Evolutionary conservation across 2,113 vertebrate species (phyloP).

Genomic region (Equus przewalskii): DNA sequence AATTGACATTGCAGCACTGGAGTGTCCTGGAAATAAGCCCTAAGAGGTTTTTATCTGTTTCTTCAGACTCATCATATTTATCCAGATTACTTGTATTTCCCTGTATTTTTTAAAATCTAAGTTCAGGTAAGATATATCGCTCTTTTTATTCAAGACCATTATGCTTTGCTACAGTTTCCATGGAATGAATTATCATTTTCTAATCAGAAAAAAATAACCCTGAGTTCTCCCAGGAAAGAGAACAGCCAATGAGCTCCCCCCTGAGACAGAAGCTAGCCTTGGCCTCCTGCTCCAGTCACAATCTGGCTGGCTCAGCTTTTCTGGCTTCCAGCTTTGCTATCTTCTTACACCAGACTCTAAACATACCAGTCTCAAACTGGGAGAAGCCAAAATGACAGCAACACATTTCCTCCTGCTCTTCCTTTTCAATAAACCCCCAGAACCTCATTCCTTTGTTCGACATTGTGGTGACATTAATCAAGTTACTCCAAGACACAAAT

Average conservation of each 20-base stretch:
- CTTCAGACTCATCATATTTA: background rate
- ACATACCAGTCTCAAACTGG: conserved; percentile 64
- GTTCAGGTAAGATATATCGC: background rate
- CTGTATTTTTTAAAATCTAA: background rate
- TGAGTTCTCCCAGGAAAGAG: background rate
- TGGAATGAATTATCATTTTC: background rate
- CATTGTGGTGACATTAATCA: background rate
- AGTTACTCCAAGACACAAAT: background rate
- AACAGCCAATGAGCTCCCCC: background rate
- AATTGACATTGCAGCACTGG: background rate
- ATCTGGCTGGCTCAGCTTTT: conserved; percentile 52
- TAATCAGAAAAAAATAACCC: conserved; percentile 43
- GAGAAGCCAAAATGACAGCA: conserved; percentile 66
- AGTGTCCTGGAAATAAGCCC: background rate
- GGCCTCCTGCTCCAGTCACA: background rate
- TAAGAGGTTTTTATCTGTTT: background rate
- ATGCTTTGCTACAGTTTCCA: background rate
- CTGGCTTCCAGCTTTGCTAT: conserved; percentile 79
- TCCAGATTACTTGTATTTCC: background rate
- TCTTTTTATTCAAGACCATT: conserved; percentile 4
- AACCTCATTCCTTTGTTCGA: background rate
- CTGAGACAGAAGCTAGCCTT: background rate
- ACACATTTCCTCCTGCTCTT: conserved; percentile 78
- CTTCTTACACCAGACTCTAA: conserved; percentile 81
- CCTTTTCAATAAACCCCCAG: conserved; percentile 52